phyloP scores from a whole-genome alignment of 2,888 invertebrate species.

The Thymelicus acteon region DNA sequence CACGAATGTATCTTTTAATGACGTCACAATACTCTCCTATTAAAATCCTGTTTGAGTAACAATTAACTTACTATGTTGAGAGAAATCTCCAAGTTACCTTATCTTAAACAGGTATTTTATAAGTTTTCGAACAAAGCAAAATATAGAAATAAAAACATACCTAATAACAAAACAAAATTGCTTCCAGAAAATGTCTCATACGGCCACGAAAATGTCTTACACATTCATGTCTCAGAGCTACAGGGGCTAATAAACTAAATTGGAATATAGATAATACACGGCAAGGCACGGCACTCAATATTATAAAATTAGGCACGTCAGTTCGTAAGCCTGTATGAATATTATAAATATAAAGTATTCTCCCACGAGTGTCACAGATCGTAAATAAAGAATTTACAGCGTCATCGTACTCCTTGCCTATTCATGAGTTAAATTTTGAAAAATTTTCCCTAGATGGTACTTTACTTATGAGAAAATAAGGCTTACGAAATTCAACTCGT shows the following conservation, averaged over 20 bases:
- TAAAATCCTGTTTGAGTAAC: no score
- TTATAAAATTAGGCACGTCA: conserved; percentile 12
- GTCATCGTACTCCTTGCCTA: conserved; percentile 5
- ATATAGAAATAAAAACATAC: neutral
- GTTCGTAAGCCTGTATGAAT: conserved; percentile 7
- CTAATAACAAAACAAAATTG: neutral
- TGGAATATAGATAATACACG: conserved; percentile 3
- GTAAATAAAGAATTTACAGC: conserved; percentile 16
- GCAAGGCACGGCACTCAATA: neutral
- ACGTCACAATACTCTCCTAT: no score
- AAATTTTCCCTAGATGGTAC: neutral
- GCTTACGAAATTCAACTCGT: neutral
- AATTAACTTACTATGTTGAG: no score
- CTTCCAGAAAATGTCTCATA: neutral
- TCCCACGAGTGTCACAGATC: conserved; percentile 3
- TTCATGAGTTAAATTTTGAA: conserved; percentile 12
- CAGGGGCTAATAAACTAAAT: conserved; percentile 14
- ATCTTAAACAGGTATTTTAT: no score
- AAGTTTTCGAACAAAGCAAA: no score
- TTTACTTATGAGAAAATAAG: conserved; percentile 6
- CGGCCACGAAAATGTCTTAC: neutral
- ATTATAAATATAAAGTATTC: conserved; percentile 2
- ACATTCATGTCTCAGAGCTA: neutral
- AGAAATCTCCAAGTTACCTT: no score
- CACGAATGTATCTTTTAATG: no score